Conservation (phyloP, 2,113 vertebrate genomes). For the Eulemur macaco region DNA sequence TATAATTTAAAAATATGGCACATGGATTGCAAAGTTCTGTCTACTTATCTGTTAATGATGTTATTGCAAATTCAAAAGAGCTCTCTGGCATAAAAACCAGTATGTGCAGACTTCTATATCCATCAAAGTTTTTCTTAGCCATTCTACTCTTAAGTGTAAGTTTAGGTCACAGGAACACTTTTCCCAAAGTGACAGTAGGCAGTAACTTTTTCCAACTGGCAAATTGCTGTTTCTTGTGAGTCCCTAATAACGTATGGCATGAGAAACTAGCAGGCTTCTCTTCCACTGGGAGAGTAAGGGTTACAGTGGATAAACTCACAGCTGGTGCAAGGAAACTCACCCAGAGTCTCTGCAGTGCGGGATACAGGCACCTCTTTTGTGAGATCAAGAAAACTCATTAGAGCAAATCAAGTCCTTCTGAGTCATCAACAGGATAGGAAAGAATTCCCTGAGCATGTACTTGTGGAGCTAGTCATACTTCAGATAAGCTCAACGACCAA, state of each 20-base stretch:
- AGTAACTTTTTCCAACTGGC: neutral
- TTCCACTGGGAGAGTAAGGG: neutral
- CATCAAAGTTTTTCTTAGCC: neutral
- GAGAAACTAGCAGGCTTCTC: neutral
- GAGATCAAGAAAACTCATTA: neutral
- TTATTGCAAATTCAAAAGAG: neutral
- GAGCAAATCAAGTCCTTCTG: neutral
- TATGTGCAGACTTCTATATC: neutral
- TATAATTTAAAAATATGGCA: neutral
- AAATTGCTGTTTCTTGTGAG: neutral
- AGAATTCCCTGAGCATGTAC: neutral
- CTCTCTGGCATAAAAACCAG: neutral
- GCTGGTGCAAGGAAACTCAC: neutral
- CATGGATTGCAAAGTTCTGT: too few species aligned
- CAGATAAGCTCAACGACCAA: neutral
- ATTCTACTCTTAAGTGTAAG: neutral
- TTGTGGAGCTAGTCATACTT: neutral
- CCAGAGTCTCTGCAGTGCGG: neutral
- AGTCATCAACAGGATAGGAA: neutral
- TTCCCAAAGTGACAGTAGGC: neutral
- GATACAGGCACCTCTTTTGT: neutral
- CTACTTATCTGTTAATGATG: conserved; percentile 5
- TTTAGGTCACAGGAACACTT: neutral
- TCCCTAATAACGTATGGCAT: too few species aligned
- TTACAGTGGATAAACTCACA: neutral